A percentile compares a stretch with the other conserved stretches of the same genome.
Conservation (phyloP, 2,888 invertebrate genomes). For the Mallateleia sp. region DNA sequence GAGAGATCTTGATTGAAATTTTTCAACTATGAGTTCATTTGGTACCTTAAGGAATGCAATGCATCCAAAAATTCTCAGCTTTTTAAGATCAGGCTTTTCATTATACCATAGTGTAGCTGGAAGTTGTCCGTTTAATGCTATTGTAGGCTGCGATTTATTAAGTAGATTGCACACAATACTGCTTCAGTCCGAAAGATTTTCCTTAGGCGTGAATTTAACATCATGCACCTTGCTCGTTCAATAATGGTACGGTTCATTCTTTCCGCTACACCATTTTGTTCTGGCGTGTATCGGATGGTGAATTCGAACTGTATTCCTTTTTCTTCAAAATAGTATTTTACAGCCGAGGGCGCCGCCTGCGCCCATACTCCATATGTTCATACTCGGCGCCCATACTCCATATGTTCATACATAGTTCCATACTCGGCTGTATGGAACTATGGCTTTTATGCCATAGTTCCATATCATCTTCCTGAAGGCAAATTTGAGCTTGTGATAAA, state of each 20-base stretch:
- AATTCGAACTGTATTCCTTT: constrained; percentile 80
- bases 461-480: too few species aligned
- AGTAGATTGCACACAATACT: constrained; percentile 75
- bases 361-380: too few species aligned
- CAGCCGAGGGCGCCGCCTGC: too few species aligned
- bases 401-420: too few species aligned
- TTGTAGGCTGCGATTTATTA: constrained; percentile 81
- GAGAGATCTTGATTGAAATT: constrained; percentile 77
- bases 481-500: background rate
- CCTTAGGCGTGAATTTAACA: constrained; percentile 83
- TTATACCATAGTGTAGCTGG: constrained; percentile 80
- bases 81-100: constrained; percentile 75
- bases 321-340: too few species aligned
- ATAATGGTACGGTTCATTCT: constrained; percentile 83
- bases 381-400: too few species aligned
- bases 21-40: constrained; percentile 71
- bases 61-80: constrained; percentile 80
- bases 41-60: constrained; percentile 72
- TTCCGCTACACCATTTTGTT: too few species aligned
- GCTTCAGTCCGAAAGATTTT: constrained; percentile 86
- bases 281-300: constrained; percentile 81
- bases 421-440: too few species aligned
- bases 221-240: constrained; percentile 86
- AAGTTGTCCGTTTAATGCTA: constrained; percentile 66
- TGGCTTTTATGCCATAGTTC: too few species aligned